Conservation (phyloP, 2,113 vertebrate species). For the Guaruba guarouba region DNA sequence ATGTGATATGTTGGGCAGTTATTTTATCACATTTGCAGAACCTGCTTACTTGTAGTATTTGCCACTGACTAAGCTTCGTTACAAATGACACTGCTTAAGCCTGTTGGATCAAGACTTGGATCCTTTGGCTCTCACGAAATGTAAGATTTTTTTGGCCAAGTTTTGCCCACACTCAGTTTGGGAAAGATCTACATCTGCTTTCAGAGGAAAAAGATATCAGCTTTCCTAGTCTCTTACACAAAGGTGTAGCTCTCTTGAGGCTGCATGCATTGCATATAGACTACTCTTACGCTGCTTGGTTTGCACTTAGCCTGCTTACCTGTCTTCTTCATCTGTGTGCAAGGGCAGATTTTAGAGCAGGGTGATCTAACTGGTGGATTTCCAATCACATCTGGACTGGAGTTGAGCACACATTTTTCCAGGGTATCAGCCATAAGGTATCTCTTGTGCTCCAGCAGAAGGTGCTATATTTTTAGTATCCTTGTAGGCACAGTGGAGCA, state of each 20-base stretch:
- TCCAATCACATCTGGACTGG: background rate
- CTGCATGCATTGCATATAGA: background rate
- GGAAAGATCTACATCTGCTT: background rate
- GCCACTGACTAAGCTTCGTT: background rate
- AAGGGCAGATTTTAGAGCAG: background rate
- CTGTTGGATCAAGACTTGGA: background rate
- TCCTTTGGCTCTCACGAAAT: background rate
- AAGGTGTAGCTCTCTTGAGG: background rate
- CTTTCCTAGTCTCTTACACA: background rate
- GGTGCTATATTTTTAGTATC: background rate
- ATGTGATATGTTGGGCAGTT: background rate
- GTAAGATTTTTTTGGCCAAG: background rate
- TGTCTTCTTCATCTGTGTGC: background rate
- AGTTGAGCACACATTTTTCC: background rate
- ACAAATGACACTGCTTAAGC: background rate
- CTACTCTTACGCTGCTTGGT: background rate
- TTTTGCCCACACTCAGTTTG: background rate
- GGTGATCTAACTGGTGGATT: background rate
- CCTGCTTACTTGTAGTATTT: background rate
- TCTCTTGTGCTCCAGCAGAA: background rate
- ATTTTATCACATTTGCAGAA: background rate
- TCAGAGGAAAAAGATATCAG: background rate
- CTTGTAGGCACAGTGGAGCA: background rate
- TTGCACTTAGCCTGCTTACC: background rate
- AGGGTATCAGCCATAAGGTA: background rate